These are phyloP conservation scores for Cryptocephalus primarius DNA, from an alignment of 2,888 invertebrate species.

Conservation along the genomic window DNA sequence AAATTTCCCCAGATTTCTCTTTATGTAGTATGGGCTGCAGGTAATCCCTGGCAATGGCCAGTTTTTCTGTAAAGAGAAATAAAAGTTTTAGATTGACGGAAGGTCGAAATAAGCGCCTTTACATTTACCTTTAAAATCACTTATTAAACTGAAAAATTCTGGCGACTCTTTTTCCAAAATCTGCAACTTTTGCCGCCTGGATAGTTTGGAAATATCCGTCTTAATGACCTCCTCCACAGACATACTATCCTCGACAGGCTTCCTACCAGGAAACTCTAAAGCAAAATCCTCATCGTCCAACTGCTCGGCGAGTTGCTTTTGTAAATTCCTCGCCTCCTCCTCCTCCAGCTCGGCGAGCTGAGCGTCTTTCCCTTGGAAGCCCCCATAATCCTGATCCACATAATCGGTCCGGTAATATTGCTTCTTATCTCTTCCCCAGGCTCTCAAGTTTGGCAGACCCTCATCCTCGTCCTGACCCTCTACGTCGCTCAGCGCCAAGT, in stretches of 20 bases:
- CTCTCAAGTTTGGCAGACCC: constrained; percentile 66
- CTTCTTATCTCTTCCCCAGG: constrained; percentile 78
- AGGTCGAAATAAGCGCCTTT: not conserved
- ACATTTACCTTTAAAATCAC: constrained; percentile 60
- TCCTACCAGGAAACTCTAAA: constrained; percentile 19
- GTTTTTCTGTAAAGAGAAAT: constrained; percentile 21
- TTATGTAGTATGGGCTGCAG: constrained; percentile 58
- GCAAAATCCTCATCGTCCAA: constrained; percentile 55
- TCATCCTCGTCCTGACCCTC: constrained; percentile 62
- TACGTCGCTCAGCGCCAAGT: constrained; percentile 59
- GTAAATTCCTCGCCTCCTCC: constrained; percentile 71
- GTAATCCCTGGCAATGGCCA: constrained; percentile 53
- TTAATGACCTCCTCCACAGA: constrained; percentile 48
- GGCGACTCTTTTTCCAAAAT: constrained; percentile 78
- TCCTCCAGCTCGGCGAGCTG: constrained; percentile 71
- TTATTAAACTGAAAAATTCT: constrained; percentile 67
- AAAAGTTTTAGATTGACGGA: not conserved
- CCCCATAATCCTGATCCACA: constrained; percentile 76
- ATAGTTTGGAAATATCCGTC: constrained; percentile 65
- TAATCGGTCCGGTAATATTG: constrained; percentile 81
- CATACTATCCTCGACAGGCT: constrained; percentile 28
- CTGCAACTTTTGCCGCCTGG: constrained; percentile 63
- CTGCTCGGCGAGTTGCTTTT: constrained; percentile 63
- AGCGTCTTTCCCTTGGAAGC: constrained; percentile 52
- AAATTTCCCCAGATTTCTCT: constrained; percentile 48